Evolutionary conservation across 2,888 invertebrate species (phyloP).

Genomic region (Philopedon plagiatum): DNA sequence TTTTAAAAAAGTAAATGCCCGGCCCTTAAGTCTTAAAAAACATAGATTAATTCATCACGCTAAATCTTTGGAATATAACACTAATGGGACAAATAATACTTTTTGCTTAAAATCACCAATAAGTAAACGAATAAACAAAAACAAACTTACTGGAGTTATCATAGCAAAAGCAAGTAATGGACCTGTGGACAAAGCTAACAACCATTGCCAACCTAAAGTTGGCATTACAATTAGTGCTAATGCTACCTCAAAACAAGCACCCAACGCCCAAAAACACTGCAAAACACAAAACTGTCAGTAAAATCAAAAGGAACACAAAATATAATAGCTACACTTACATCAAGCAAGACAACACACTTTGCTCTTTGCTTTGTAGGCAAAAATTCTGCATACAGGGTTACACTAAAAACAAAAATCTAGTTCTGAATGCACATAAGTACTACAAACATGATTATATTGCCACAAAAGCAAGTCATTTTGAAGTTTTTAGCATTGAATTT

Average conservation of each 20-base stretch:
- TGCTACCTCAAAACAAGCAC: constrained; percentile 93
- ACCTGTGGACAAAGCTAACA: constrained; percentile 91
- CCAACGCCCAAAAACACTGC: constrained; percentile 96
- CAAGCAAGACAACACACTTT: constrained; percentile 94
- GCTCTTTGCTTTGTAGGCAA: constrained; percentile 94
- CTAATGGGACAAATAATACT: too few species aligned
- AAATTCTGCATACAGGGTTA: constrained; percentile 96
- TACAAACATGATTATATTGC: not conserved
- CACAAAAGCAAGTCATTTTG: not conserved
- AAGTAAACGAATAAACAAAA: not conserved
- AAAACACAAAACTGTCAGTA: constrained; percentile 54
- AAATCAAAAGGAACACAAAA: constrained; percentile 31
- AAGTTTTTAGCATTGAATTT: too few species aligned
- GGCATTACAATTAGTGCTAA: constrained; percentile 93
- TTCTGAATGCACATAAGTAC: not conserved
- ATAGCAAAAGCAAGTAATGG: constrained; percentile 88
- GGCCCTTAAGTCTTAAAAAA: too few species aligned
- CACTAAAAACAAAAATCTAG: constrained; percentile 73
- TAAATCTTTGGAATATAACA: too few species aligned
- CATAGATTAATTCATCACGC: too few species aligned
- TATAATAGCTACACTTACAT: constrained; percentile 77
- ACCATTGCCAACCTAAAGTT: constrained; percentile 91
- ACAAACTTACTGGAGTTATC: constrained; percentile 80
- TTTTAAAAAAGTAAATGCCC: too few species aligned
- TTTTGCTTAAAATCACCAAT: too few species aligned